phyloP scores from a whole-genome alignment of 2,888 invertebrate species.

The Tetragonula carbonaria region DNA sequence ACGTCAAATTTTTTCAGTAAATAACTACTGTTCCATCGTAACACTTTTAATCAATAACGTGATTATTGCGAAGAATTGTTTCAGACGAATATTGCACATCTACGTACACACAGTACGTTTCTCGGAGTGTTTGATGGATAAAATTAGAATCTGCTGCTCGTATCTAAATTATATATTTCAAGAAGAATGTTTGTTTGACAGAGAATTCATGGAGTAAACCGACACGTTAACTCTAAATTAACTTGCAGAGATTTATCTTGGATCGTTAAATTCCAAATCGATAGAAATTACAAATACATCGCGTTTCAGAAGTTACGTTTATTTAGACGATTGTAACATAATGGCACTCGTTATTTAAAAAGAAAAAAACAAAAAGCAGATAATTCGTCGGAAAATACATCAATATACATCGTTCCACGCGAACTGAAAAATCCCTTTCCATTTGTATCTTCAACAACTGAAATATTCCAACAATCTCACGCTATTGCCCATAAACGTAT shows the following conservation, averaged over 20 bases:
- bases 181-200: no score
- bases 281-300: no score
- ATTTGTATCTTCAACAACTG: background rate
- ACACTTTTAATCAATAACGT: background rate
- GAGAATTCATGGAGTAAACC: no score
- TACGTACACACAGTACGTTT: background rate
- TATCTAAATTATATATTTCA: background rate
- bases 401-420: no score
- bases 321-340: no score
- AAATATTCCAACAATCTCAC: background rate
- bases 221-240: no score
- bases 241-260: no score
- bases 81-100: background rate
- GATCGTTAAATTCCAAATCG: no score
- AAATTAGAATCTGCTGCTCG: background rate
- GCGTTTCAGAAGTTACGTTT: no score
- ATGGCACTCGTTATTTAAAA: no score
- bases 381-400: no score
- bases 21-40: background rate
- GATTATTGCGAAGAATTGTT: background rate
- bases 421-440: background rate
- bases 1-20: background rate
- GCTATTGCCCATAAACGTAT: background rate
- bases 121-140: background rate
- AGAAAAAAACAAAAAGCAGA: no score